A percentile compares a stretch with the other conserved stretches of the same genome.
Conservation (phyloP, 2,888 invertebrate genomes). For the Eristalis arbustorum region DNA sequence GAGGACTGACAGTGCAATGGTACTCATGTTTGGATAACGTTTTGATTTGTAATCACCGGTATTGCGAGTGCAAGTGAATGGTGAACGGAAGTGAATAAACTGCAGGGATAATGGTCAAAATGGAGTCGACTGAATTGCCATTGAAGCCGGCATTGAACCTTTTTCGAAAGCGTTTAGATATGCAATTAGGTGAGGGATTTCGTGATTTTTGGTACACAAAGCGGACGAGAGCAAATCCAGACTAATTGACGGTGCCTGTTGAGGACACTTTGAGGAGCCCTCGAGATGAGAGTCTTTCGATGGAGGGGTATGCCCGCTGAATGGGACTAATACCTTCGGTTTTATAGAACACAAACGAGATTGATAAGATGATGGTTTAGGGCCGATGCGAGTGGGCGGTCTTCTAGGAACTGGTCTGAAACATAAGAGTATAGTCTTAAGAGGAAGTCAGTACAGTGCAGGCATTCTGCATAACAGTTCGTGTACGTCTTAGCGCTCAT, state of each 20-base stretch:
- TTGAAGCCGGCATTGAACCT: background rate
- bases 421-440: too few relatives aligned
- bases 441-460: too few relatives aligned
- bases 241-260: background rate
- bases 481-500: too few relatives aligned
- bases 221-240: background rate
- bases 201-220: background rate
- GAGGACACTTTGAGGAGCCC: background rate
- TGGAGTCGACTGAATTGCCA: background rate
- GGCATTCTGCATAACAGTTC: too few relatives aligned
- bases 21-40: conserved; percentile 39
- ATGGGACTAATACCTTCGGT: too few relatives aligned
- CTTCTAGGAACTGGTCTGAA: too few relatives aligned
- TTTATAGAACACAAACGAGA: too few relatives aligned
- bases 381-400: too few relatives aligned
- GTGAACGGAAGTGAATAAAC: conserved; percentile 20
- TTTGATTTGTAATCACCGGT: conserved; percentile 53
- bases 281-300: too few relatives aligned
- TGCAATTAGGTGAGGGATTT: conserved; percentile 4
- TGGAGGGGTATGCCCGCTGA: too few relatives aligned
- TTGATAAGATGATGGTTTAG: too few relatives aligned
- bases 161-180: background rate
- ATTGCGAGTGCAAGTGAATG: conserved; percentile 12
- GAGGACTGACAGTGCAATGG: background rate
- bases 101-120: conserved; percentile 7